A percentile compares a stretch with the other conserved stretches of the same genome.
Evolutionary conservation across 2,888 invertebrate species (phyloP).

Genomic region (Pseudococcus longispinus): DNA sequence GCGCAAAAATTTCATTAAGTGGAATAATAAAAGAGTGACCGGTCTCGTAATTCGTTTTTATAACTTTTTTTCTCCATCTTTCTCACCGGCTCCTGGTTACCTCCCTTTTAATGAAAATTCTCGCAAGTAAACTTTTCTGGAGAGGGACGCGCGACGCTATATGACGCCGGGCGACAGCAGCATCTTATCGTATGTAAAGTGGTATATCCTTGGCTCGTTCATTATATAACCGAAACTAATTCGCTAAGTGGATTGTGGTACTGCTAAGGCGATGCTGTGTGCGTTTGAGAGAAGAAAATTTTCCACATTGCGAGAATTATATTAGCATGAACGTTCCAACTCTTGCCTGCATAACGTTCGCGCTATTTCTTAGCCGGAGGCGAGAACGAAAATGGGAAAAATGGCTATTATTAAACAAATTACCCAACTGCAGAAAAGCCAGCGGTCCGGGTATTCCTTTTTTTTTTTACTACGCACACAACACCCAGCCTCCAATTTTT

Average conservation of each 20-base stretch:
- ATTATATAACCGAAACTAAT: slow-evolving; percentile 22
- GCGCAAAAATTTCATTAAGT: slow-evolving; percentile 43
- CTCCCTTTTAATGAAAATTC: slow-evolving; percentile 3
- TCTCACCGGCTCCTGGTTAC: not conserved
- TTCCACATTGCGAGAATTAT: slow-evolving; percentile 30
- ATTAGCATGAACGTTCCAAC: not conserved
- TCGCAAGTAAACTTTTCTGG: not conserved
- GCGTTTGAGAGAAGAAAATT: not conserved
- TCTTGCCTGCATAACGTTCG: not conserved
- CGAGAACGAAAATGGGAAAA: not conserved
- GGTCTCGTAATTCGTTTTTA: slow-evolving; percentile 27
- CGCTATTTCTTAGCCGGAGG: not conserved
- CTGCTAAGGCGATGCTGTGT: not conserved
- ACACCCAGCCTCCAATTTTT: not conserved
- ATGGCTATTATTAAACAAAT: not conserved
- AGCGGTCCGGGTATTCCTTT: not conserved
- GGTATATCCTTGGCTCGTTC: not conserved
- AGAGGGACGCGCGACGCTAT: not conserved
- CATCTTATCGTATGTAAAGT: slow-evolving; percentile 28
- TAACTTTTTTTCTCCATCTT: slow-evolving; percentile 14
- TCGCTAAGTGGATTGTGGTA: slow-evolving; percentile 34
- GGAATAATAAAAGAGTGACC: slow-evolving; percentile 21
- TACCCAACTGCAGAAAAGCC: not conserved
- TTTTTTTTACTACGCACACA: not conserved
- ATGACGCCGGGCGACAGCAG: not conserved